These are phyloP conservation scores for Stomatorhinus ivindoensis DNA, from an alignment of 2,113 vertebrate species.

Conservation along the genomic window DNA sequence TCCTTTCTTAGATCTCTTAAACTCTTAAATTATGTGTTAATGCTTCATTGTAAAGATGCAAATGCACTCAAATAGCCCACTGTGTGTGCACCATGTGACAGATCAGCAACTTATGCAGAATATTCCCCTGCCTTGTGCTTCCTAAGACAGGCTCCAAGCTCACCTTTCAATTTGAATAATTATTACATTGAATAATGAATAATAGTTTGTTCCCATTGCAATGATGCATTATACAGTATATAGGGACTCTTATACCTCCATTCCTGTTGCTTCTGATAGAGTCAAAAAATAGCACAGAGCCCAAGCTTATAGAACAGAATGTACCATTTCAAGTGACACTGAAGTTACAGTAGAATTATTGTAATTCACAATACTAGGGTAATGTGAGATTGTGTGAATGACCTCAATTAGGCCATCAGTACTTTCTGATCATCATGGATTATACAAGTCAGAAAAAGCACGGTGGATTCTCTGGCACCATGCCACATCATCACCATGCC, in stretches of 20 bases:
- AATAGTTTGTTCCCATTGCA: neutral
- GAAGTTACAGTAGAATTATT: neutral
- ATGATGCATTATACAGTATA: neutral
- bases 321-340: neutral
- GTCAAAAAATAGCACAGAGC: no score
- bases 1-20: neutral
- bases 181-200: neutral
- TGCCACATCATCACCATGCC: neutral
- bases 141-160: neutral
- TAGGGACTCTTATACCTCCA: neutral
- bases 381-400: neutral
- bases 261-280: no score
- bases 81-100: neutral
- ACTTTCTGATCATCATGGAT: neutral
- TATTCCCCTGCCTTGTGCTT: neutral
- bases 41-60: neutral
- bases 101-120: neutral
- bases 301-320: neutral
- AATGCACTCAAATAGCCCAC: neutral
- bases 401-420: neutral
- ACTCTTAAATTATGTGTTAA: neutral
- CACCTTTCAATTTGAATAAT: neutral
- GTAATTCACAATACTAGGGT: neutral
- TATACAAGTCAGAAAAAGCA: neutral
- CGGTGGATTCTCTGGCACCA: neutral